Evolutionary conservation across 2,888 invertebrate genomes (phyloP).

Genomic region (Fragum whitleyi): DNA sequence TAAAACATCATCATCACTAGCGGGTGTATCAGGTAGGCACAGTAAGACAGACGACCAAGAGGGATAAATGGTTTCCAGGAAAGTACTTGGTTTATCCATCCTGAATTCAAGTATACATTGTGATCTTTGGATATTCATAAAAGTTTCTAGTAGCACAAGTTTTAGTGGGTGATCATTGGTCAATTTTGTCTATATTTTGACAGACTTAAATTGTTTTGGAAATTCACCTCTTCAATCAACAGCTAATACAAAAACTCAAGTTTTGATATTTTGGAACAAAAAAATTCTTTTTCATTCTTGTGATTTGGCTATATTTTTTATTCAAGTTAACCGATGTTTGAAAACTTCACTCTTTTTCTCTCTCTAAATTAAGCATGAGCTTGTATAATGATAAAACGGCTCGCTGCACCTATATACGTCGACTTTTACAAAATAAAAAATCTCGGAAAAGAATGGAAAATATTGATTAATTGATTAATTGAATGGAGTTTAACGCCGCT

Average conservation of each 20-base stretch:
- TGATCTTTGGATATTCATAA: neutral
- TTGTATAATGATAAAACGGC: too few relatives aligned
- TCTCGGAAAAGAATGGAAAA: too few relatives aligned
- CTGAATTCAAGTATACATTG: neutral
- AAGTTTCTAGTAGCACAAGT: neutral
- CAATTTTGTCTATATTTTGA: neutral
- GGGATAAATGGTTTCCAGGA: slow-evolving; percentile 41
- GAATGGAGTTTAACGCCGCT: too few relatives aligned
- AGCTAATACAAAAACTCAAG: neutral
- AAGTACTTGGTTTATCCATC: slow-evolving; percentile 34
- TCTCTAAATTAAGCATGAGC: too few relatives aligned
- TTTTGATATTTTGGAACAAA: too few relatives aligned
- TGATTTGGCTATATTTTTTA: too few relatives aligned
- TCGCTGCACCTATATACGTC: too few relatives aligned
- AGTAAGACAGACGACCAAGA: slow-evolving; percentile 20
- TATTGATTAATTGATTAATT: too few relatives aligned
- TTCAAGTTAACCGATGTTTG: too few relatives aligned
- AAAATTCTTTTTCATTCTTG: too few relatives aligned
- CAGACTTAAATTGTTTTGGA: neutral
- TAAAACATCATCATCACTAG: neutral
- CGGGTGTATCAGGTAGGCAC: neutral
- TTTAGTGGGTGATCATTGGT: neutral
- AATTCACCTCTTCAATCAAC: neutral
- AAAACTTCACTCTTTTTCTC: too few relatives aligned
- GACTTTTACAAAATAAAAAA: too few relatives aligned